A percentile compares a stretch with the other conserved stretches of the same genome.
These are phyloP conservation scores for Caenorhabditis sinica DNA, from an alignment of 2,888 invertebrate species.

Conservation along the genomic window DNA sequence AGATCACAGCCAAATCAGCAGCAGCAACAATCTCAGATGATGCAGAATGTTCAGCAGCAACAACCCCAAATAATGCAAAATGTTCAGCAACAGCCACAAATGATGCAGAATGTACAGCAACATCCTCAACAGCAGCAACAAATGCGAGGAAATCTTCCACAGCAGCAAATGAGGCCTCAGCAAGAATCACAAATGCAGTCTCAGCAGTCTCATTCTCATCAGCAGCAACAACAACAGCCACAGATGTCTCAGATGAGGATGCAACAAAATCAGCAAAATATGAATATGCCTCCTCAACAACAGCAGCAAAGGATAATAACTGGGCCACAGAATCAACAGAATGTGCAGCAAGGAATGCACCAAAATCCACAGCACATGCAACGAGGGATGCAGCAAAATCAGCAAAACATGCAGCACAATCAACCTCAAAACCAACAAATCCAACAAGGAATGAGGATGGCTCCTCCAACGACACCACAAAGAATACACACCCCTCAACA, in stretches of 20 bases:
- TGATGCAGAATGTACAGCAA: constrained; percentile 22
- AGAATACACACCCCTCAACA: constrained; percentile 17
- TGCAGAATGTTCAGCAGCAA: constrained; percentile 14
- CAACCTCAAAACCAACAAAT: neutral
- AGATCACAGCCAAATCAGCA: constrained; percentile 3
- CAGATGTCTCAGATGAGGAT: constrained; percentile 36
- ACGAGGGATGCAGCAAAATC: constrained; percentile 1
- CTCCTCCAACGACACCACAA: neutral
- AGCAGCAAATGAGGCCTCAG: constrained; percentile 5
- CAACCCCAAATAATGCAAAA: too few relatives aligned
- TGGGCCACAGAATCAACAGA: neutral
- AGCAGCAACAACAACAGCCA: constrained; percentile 8
- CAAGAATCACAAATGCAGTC: constrained; percentile 39
- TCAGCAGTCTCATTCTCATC: constrained; percentile 11
- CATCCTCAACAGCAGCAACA: constrained; percentile 25
- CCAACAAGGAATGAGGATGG: constrained; percentile 19
- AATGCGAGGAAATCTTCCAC: constrained; percentile 19
- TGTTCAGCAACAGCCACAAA: constrained; percentile 18
- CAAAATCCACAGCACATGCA: constrained; percentile 1
- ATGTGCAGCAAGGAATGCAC: neutral
- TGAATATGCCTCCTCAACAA: constrained; percentile 10
- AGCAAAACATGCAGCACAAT: neutral
- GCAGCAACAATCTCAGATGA: neutral
- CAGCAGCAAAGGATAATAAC: neutral
- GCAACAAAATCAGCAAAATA: constrained; percentile 16